Evolutionary conservation across 2,888 invertebrate species (phyloP).

Genomic region (Sipha maydis): DNA sequence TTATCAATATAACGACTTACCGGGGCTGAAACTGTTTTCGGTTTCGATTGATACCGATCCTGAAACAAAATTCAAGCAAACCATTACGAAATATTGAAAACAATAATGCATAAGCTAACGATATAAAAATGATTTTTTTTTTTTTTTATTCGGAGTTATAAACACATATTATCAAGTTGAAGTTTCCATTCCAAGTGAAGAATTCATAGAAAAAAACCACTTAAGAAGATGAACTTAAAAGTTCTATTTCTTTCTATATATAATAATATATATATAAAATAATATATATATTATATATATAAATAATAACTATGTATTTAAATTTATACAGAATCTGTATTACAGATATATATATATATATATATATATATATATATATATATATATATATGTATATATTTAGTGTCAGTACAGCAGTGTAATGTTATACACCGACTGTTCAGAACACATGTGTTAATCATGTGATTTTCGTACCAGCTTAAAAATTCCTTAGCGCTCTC

Average conservation of each 20-base stretch:
- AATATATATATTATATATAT: too few relatives aligned
- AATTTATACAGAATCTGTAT: too few relatives aligned
- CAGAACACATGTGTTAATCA: not conserved
- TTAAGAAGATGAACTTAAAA: not conserved
- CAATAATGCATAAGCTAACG: too few relatives aligned
- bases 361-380: too few relatives aligned
- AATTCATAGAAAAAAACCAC: not conserved
- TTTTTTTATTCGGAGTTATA: too few relatives aligned
- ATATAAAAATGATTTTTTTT: too few relatives aligned
- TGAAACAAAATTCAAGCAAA: not conserved
- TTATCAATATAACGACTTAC: conserved; percentile 9
- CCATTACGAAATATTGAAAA: not conserved
- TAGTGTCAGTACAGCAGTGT: not conserved
- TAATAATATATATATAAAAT: too few relatives aligned
- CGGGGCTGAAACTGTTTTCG: not conserved
- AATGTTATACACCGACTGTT: not conserved
- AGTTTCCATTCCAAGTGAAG: not conserved
- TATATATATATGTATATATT: not conserved
- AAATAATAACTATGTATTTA: too few relatives aligned
- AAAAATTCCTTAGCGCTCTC: not conserved
- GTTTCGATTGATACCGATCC: not conserved
- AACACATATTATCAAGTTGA: too few relatives aligned
- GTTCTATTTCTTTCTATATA: not conserved
- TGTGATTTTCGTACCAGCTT: not conserved
- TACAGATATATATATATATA: too few relatives aligned